Percentiles rank a stretch among this genome's conserved stretches.
phyloP scores from a whole-genome alignment of 2,888 invertebrate species.

The Papilio protenor region DNA sequence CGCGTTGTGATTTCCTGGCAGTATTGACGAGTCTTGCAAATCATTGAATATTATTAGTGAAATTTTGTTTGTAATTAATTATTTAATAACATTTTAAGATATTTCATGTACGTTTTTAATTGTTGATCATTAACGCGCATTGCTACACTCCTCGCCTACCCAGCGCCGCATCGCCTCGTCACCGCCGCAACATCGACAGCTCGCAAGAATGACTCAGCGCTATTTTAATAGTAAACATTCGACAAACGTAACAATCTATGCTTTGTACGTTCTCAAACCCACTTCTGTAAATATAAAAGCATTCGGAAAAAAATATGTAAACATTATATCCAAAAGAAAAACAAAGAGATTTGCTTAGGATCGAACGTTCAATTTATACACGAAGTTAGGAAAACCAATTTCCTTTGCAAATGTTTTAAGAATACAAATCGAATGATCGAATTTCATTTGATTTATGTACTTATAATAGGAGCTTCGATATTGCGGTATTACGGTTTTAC shows the following conservation, averaged over 20 bases:
- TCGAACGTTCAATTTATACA: slow-evolving; percentile 33
- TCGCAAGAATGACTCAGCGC: too few relatives aligned
- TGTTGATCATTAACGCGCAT: too few relatives aligned
- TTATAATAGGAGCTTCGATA: slow-evolving; percentile 3
- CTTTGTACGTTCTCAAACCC: background rate
- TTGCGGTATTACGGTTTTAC: background rate
- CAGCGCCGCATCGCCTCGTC: too few relatives aligned
- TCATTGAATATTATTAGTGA: too few relatives aligned
- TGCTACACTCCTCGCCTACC: too few relatives aligned
- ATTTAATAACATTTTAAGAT: too few relatives aligned
- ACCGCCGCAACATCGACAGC: too few relatives aligned
- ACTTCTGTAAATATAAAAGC: background rate
- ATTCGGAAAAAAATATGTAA: slow-evolving; percentile 5
- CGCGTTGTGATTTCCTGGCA: background rate
- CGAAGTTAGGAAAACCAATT: slow-evolving; percentile 36
- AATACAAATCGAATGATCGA: slow-evolving; percentile 26
- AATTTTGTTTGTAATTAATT: too few relatives aligned
- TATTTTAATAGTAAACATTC: too few relatives aligned
- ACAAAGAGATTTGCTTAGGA: slow-evolving; percentile 32
- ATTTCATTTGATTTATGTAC: slow-evolving; percentile 25
- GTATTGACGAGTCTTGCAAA: background rate
- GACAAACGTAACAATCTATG: background rate
- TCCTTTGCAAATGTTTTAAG: slow-evolving; percentile 33
- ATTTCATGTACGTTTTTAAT: too few relatives aligned
- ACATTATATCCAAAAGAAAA: slow-evolving; percentile 20